A percentile compares a stretch with the other conserved stretches of the same genome.
These are phyloP conservation scores for Aurelia sp. DNA, from an alignment of 30 jellyfish, hydroid and myxozoan species.

Conservation along the genomic window DNA sequence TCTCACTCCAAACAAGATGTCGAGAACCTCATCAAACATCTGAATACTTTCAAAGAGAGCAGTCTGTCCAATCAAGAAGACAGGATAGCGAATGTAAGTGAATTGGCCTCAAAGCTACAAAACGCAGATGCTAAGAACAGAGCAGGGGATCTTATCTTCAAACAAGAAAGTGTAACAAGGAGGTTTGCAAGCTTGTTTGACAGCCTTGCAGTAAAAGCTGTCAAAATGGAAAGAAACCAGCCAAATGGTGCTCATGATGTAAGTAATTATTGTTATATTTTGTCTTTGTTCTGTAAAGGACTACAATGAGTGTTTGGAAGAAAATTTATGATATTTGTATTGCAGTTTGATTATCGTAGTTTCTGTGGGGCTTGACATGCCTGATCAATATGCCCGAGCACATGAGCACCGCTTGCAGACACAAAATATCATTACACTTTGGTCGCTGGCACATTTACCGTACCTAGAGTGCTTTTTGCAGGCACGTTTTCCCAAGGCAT, in stretches of 20 bases:
- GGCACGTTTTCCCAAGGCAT: no score
- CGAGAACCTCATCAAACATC: constrained; percentile 51
- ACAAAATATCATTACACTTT: no score
- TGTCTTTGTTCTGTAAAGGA: no score
- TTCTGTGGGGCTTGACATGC: no score
- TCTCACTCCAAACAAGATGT: constrained; percentile 76
- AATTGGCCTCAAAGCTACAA: constrained; percentile 66
- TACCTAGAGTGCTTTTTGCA: no score
- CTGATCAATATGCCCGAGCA: no score
- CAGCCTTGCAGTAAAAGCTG: constrained; percentile 48
- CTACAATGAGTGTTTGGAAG: no score
- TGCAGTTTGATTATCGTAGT: no score
- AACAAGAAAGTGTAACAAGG: constrained; percentile 69
- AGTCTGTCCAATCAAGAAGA: constrained; percentile 69
- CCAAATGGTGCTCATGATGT: constrained; percentile 52
- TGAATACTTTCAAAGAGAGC: constrained; percentile 61
- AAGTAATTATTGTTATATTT: neutral
- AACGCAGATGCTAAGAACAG: constrained; percentile 76
- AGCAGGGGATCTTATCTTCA: constrained; percentile 52
- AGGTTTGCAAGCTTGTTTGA: constrained; percentile 32
- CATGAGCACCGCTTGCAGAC: no score
- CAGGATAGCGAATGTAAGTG: constrained; percentile 45
- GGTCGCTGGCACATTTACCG: no score
- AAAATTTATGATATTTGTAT: no score
- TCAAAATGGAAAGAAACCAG: constrained; percentile 14